A percentile compares a stretch with the other conserved stretches of the same genome.
phyloP scores from a whole-genome alignment of 30 jellyfish, hydroid and myxozoan species.

The Morbakka virulenta region DNA sequence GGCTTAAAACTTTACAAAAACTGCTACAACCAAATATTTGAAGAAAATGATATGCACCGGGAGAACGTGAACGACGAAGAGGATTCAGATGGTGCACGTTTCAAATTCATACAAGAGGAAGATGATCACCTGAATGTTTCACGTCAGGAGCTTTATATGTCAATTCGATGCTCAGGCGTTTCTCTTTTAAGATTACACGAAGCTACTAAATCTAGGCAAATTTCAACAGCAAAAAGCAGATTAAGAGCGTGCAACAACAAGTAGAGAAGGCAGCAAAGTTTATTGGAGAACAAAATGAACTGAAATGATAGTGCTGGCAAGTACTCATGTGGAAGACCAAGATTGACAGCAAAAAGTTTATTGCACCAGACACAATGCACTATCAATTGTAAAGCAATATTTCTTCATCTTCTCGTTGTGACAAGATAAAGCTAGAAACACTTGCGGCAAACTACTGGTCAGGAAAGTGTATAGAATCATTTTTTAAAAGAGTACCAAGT shows the following conservation, averaged over 20 bases:
- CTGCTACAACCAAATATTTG: neutral
- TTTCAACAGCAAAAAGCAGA: neutral
- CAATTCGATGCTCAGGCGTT: neutral
- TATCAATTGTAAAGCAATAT: too few species aligned
- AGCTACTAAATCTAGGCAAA: neutral
- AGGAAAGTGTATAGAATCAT: too few species aligned
- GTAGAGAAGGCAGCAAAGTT: constrained; percentile 12
- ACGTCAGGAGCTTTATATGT: neutral
- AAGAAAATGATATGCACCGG: too few species aligned
- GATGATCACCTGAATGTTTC: neutral
- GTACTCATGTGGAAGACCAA: neutral
- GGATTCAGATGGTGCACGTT: too few species aligned
- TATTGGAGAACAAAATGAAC: neutral
- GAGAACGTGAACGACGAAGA: too few species aligned
- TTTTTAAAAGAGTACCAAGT: too few species aligned
- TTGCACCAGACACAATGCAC: too few species aligned
- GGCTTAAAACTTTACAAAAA: neutral
- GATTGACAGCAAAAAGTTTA: too few species aligned
- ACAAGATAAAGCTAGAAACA: too few species aligned
- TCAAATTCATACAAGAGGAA: neutral
- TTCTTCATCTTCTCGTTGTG: too few species aligned
- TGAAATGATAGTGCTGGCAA: neutral
- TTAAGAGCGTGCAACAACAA: neutral
- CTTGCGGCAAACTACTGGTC: too few species aligned
- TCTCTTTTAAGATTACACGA: too few species aligned